Percentiles rank a stretch among this genome's conserved stretches.
Evolutionary conservation across 1,140 invertebrate species (phyloP).

Genomic region (Maconellicoccus hirsutus): DNA sequence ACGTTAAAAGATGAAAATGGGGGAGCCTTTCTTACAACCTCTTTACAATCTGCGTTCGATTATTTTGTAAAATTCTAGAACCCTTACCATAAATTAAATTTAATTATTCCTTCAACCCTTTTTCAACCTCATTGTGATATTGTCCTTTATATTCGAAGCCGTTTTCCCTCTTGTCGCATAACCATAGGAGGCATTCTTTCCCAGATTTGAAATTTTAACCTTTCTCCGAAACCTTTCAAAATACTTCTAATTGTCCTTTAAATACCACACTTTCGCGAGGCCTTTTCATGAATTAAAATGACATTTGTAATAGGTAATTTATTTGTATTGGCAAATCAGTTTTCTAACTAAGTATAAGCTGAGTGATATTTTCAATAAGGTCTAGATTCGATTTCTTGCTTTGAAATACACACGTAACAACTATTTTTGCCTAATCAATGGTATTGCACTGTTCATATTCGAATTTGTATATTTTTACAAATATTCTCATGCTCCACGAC

Average conservation of each 20-base stretch:
- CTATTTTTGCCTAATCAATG: too few species aligned
- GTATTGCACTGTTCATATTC: too few species aligned
- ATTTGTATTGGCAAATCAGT: too few species aligned
- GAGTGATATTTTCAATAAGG: too few species aligned
- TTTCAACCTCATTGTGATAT: not conserved
- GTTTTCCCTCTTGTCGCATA: not conserved
- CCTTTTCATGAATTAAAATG: not conserved
- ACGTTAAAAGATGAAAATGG: not conserved
- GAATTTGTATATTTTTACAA: too few species aligned
- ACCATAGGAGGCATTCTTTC: not conserved
- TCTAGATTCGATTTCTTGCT: too few species aligned
- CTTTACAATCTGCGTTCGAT: not conserved
- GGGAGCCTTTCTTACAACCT: not conserved
- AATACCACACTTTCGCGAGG: not conserved
- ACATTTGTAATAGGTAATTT: not conserved
- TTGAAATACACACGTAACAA: too few species aligned
- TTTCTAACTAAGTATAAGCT: too few species aligned
- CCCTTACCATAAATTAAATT: not conserved
- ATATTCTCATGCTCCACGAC: too few species aligned
- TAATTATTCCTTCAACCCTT: slow-evolving; percentile 5
- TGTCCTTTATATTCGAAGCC: not conserved
- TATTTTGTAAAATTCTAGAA: not conserved
- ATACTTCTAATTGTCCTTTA: slow-evolving; percentile 3
- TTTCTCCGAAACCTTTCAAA: not conserved
- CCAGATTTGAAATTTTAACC: not conserved